A percentile compares a stretch with the other conserved stretches of the same genome.
phyloP scores from a whole-genome alignment of 2,797 vertebrate species.

The Crocidura indochinensis region DNA sequence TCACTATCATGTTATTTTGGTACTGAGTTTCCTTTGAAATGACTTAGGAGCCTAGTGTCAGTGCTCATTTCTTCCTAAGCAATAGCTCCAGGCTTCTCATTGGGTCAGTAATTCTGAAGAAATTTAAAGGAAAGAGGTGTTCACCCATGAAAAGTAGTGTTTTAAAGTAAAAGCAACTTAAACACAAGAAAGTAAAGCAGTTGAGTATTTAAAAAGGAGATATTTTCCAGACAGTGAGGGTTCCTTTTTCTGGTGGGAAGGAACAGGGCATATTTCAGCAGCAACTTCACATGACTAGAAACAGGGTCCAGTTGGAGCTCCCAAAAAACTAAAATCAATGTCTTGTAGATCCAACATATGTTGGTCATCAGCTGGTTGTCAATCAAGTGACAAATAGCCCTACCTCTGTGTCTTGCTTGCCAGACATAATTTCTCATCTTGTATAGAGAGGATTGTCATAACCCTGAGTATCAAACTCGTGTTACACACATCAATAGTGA shows the following conservation, averaged over 20 bases:
- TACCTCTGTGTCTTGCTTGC: constrained; percentile 20
- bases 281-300: background rate
- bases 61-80: constrained; percentile 22
- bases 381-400: background rate
- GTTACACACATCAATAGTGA: background rate
- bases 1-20: background rate
- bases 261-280: background rate
- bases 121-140: background rate
- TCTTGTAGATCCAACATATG: constrained; percentile 38
- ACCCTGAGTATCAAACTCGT: constrained; percentile 53
- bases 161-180: constrained; percentile 23
- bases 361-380: constrained; percentile 24
- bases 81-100: constrained; percentile 39
- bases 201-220: background rate
- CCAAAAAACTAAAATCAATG: constrained; percentile 44
- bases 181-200: constrained; percentile 39
- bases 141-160: constrained; percentile 22
- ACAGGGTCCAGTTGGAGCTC: constrained; percentile 19
- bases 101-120: constrained; percentile 17
- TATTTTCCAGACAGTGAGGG: constrained; percentile 57
- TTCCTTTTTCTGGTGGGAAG: background rate
- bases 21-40: background rate
- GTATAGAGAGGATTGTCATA: constrained; percentile 28
- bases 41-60: background rate
- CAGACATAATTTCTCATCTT: constrained; percentile 50